These are phyloP conservation scores for Myxocyprinus asiaticus DNA, from an alignment of 2,113 vertebrate species.

Conservation along the genomic window DNA sequence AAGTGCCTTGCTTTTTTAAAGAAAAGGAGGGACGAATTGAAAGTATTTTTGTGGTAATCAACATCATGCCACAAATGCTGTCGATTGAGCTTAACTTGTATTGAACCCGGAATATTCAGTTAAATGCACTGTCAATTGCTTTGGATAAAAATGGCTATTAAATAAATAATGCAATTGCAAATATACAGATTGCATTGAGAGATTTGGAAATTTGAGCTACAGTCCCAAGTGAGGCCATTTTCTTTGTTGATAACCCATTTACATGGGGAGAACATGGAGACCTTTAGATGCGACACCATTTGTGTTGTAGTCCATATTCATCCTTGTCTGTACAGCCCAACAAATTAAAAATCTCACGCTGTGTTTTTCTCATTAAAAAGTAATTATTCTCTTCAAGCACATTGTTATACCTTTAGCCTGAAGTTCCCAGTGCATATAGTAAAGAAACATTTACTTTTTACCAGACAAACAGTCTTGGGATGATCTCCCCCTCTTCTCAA, in stretches of 20 bases:
- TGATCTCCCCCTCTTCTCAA: conserved; percentile 34
- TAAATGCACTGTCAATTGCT: too few species aligned
- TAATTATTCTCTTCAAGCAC: not conserved
- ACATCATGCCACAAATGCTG: too few species aligned
- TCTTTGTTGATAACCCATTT: conserved; percentile 66
- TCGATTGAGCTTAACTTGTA: too few species aligned
- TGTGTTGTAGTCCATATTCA: not conserved
- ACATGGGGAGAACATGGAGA: conserved; percentile 60
- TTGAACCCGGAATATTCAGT: too few species aligned
- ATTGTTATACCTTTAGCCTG: not conserved
- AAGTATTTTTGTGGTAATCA: too few species aligned
- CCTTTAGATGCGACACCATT: conserved; percentile 55
- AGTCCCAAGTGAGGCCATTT: conserved; percentile 67
- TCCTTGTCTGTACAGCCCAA: conserved; percentile 5
- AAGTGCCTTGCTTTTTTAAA: too few species aligned
- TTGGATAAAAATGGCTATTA: too few species aligned
- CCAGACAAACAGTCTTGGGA: conserved; percentile 16
- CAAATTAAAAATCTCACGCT: not conserved
- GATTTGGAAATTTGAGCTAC: conserved; percentile 70
- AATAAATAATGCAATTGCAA: too few species aligned
- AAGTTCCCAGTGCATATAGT: not conserved
- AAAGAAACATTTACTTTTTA: not conserved
- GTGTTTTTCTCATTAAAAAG: not conserved
- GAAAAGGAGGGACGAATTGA: too few species aligned
- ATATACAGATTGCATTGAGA: conserved; percentile 31